Evolutionary conservation across 2,888 invertebrate species (phyloP).

Genomic region (Formica aserva): DNA sequence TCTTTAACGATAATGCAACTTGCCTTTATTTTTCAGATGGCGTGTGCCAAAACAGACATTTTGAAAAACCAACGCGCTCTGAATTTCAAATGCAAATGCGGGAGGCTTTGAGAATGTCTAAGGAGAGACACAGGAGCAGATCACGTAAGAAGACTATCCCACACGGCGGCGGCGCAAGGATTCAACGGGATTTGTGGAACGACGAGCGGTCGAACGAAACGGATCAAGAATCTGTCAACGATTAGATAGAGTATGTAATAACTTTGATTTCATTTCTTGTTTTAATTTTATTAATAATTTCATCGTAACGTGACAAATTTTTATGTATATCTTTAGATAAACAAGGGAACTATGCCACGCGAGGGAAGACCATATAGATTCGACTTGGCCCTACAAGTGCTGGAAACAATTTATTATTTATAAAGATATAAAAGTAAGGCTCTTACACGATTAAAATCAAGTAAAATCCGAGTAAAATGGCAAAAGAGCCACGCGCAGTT

Average conservation of each 20-base stretch:
- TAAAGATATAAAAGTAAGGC: too few relatives aligned
- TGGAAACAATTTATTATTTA: neutral
- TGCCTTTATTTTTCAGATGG: neutral
- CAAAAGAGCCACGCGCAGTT: too few relatives aligned
- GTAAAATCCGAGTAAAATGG: too few relatives aligned
- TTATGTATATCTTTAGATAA: neutral
- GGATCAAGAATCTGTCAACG: neutral
- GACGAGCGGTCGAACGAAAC: neutral
- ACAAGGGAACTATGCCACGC: too few relatives aligned
- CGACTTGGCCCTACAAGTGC: neutral
- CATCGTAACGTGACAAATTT: neutral
- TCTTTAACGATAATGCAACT: too few relatives aligned
- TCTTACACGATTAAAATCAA: too few relatives aligned
- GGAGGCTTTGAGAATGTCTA: neutral
- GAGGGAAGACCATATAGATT: too few relatives aligned
- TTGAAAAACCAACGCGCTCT: conserved; percentile 11
- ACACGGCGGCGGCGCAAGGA: neutral
- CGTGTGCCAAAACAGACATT: neutral
- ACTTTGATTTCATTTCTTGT: neutral
- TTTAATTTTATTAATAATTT: neutral
- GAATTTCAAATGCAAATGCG: neutral
- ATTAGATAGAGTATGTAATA: neutral
- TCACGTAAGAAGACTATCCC: neutral
- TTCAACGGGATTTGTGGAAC: neutral
- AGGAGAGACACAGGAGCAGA: neutral